Percentiles rank a stretch among this genome's conserved stretches.
phyloP scores from a whole-genome alignment of 2,797 vertebrate genomes.

The Acrocephalus scirpaceus region DNA sequence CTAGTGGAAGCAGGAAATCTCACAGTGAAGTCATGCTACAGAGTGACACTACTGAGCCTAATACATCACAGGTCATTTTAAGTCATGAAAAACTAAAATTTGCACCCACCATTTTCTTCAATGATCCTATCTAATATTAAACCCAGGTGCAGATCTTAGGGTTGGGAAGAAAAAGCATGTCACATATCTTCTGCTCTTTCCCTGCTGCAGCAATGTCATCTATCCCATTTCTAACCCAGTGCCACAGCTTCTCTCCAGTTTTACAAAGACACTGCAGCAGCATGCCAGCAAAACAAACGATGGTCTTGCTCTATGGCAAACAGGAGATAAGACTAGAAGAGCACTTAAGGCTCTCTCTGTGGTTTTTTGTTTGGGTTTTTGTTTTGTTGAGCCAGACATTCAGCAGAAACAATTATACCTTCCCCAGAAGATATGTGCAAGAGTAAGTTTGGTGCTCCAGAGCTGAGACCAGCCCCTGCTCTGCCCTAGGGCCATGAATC shows the following conservation, averaged over 20 bases:
- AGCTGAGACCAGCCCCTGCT: not conserved
- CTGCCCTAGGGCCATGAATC: not conserved
- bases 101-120: not conserved
- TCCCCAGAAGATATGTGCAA: rapidly evolving
- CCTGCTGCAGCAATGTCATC: not conserved
- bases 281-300: not conserved
- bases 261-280: not conserved
- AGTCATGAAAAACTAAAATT: constrained; percentile 39
- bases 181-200: not conserved
- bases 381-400: not conserved
- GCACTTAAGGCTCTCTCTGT: not conserved
- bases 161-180: not conserved
- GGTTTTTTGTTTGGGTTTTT: not conserved
- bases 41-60: not conserved
- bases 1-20: not conserved
- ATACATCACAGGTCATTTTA: not conserved
- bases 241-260: not conserved
- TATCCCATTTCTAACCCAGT: not conserved
- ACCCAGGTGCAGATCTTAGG: not conserved
- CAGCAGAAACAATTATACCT: rapidly evolving
- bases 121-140: constrained; percentile 1
- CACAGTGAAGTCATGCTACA: not conserved
- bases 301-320: not conserved
- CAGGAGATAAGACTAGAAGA: not conserved
- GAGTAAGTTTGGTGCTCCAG: not conserved